Conservation (phyloP, 2,113 vertebrate genomes). For the Sorex fumeus region DNA sequence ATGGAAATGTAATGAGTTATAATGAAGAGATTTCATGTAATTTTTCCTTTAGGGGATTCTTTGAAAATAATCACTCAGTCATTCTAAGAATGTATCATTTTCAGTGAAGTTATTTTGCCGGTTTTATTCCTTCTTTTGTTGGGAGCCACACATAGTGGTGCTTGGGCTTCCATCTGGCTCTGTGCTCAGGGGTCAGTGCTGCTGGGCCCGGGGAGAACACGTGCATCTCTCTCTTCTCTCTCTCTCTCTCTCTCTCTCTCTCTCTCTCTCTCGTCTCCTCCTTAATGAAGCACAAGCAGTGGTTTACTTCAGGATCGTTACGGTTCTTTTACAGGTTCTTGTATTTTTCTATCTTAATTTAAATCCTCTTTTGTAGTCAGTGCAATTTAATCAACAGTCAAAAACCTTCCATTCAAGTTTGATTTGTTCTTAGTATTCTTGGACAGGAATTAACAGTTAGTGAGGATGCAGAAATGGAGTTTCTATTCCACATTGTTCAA, state of each 20-base stretch:
- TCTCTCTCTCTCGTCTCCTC: slow-evolving; percentile 4
- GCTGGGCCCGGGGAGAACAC: too few species aligned
- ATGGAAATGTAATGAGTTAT: background rate
- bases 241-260: too few species aligned
- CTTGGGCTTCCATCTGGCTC: too few species aligned
- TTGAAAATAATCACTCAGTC: background rate
- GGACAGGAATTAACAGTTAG: background rate
- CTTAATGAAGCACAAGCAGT: background rate
- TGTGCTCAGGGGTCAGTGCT: too few species aligned
- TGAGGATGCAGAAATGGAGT: slow-evolving; percentile 7
- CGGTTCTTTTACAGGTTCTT: background rate
- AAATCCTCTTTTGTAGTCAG: background rate
- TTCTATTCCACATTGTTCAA: background rate
- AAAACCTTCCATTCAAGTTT: background rate
- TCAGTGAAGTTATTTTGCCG: too few species aligned
- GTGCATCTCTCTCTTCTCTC: too few species aligned
- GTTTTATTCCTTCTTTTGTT: too few species aligned
- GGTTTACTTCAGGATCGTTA: background rate
- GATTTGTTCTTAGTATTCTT: slow-evolving; percentile 15
- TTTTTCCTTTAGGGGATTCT: background rate
- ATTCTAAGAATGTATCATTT: too few species aligned
- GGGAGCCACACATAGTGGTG: too few species aligned
- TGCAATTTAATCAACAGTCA: background rate
- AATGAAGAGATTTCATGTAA: background rate
- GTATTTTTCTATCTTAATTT: background rate